Conservation (phyloP, 2,888 invertebrate genomes). For the Vandiemenella viatica region DNA sequence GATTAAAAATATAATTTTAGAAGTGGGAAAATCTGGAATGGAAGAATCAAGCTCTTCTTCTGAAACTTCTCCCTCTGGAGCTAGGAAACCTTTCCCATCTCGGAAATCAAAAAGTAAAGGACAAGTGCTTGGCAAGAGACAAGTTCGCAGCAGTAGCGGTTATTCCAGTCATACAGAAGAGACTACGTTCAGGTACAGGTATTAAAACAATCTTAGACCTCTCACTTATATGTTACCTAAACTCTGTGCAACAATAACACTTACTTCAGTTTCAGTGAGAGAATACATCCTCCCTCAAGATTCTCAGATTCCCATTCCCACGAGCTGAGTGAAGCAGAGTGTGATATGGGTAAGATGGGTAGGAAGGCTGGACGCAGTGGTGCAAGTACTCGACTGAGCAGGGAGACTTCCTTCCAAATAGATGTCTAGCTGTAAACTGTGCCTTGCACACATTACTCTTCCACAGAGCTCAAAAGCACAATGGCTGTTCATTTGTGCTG, state of each 20-base stretch:
- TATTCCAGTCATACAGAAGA: conserved; percentile 75
- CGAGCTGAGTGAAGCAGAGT: conserved; percentile 32
- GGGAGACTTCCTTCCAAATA: conserved; percentile 49
- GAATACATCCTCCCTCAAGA: conserved; percentile 71
- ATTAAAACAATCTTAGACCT: background rate
- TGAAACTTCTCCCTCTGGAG: conserved; percentile 49
- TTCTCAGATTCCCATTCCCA: conserved; percentile 50
- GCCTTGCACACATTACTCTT: conserved; percentile 9
- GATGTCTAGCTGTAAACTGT: conserved; percentile 40
- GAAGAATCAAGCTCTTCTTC: conserved; percentile 68
- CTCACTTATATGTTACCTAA: no score
- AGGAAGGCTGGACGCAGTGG: conserved; percentile 20
- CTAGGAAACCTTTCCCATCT: conserved; percentile 50
- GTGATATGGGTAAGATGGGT: conserved; percentile 30
- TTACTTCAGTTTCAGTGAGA: conserved; percentile 52
- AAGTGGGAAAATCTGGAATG: conserved; percentile 32
- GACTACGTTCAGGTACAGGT: conserved; percentile 57
- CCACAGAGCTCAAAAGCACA: background rate
- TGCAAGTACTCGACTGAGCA: conserved; percentile 19
- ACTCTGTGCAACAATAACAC: no score
- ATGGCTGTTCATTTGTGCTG: conserved; percentile 1
- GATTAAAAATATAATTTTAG: no score
- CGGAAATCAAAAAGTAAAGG: conserved; percentile 43
- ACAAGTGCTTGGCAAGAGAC: conserved; percentile 44
- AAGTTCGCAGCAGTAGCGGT: conserved; percentile 63